Evolutionary conservation across 2,888 invertebrate genomes (phyloP), one percentile per base, ranked within the genome.

Genomic region (Apocheima hispidaria): DNA sequence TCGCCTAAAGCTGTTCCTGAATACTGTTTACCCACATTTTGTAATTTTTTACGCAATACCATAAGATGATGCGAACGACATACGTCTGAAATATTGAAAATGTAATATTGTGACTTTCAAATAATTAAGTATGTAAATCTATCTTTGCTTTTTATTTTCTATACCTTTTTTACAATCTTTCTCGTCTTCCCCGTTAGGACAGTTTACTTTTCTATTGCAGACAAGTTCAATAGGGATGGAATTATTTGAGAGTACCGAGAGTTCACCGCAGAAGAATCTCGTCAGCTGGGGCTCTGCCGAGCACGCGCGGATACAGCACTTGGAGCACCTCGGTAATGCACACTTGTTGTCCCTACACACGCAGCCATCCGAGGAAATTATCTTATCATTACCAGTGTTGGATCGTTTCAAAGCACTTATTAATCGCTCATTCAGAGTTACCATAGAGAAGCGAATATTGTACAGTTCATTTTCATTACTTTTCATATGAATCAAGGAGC

Each of bases 151-250:
- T 4, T 10, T 1, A 4, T 26, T 33, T 33, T 20, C 7, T 14
- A 67, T 74, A 86, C 90, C 87, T 72, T 70, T 75, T 20, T 63
- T 72, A 68, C 92, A 92, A 35, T 77, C 53, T 0, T 63, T 54
- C 75, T 92, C 92, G 38, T 92, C 92, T 41, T 87, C 83, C 26
- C 78, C 82, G 26, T 71, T 69, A 1, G 79, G 78, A 62, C 92
- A 92, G 65, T 89, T 79, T 2, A 48, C 35, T 60, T 76, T 79
- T 10, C 83, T 81, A 53, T 92, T 74, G 62, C 92, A 92, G 51
- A 92, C 64, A 4, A 66, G 59, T 41, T 83, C 78, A 16, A 86
- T 41, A 0, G 81, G 60, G 36, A 88, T 63, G 21, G 76, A 77
- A 6, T 65, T 54, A 41, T 80, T 81, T 0, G 50, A 61, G 16